Conservation (phyloP, 2,113 vertebrate genomes). For the Festucalex cinctus region DNA sequence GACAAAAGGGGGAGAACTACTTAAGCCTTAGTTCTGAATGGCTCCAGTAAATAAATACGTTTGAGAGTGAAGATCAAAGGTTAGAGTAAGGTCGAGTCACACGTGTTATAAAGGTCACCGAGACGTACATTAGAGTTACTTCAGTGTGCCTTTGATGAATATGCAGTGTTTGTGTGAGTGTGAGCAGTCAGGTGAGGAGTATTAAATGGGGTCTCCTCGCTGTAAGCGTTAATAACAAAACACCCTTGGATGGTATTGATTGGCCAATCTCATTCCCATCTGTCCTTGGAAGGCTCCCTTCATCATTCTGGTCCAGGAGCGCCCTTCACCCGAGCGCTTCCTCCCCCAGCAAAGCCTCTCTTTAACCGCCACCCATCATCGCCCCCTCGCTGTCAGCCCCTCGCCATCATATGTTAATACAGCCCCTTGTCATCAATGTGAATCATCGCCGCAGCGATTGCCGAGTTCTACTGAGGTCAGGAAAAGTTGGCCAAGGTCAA, state of each 20-base stretch:
- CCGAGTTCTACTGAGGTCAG: neutral
- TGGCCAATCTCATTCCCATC: conserved; percentile 43
- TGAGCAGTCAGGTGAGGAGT: conserved; percentile 38
- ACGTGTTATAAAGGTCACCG: neutral
- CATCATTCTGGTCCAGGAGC: conserved; percentile 34
- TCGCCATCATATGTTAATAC: conserved; percentile 14
- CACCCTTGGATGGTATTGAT: conserved; percentile 51
- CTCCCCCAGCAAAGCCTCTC: neutral
- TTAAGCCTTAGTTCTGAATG: neutral
- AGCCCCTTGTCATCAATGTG: neutral
- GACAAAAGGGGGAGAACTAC: neutral
- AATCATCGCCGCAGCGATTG: neutral
- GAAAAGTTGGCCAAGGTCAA: neutral
- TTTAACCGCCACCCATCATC: neutral
- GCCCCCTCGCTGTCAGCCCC: conserved; percentile 2
- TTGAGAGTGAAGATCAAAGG: conserved; percentile 1
- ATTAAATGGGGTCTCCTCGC: conserved; percentile 25
- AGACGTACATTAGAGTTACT: neutral
- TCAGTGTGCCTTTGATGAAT: neutral
- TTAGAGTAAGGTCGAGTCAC: neutral
- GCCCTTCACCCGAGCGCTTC: conserved; percentile 3
- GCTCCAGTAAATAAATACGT: neutral
- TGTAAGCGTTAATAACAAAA: conserved; percentile 44
- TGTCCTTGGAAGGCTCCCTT: conserved; percentile 46
- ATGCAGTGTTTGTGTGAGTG: conserved; percentile 12